These are phyloP conservation scores for Australoheros facetus DNA, from an alignment of 2,797 vertebrate species.

Conservation along the genomic window DNA sequence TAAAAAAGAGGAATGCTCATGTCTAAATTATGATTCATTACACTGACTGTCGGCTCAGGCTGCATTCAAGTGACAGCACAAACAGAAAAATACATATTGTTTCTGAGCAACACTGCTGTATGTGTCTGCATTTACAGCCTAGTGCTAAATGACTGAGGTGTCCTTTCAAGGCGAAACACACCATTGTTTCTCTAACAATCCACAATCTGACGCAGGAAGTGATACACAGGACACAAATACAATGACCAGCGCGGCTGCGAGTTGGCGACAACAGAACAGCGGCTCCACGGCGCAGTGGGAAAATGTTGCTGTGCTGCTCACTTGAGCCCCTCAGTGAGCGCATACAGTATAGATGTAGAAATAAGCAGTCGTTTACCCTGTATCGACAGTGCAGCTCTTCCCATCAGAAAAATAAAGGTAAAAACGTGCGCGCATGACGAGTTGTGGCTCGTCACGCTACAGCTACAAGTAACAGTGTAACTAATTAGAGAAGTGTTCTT, in stretches of 20 bases:
- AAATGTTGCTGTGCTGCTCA: conserved; percentile 53
- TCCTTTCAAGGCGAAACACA: conserved; percentile 69
- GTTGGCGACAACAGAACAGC: conserved; percentile 55
- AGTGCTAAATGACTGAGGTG: conserved; percentile 67
- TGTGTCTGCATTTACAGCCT: conserved; percentile 43
- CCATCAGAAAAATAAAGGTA: background rate
- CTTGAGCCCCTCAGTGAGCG: conserved; percentile 19
- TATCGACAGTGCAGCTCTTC: background rate
- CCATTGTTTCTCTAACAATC: conserved; percentile 78
- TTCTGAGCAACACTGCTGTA: conserved; percentile 10
- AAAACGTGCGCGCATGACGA: background rate
- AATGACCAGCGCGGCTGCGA: conserved; percentile 70
- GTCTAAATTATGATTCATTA: conserved; percentile 58
- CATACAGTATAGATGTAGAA: conserved; percentile 20
- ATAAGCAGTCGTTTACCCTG: background rate
- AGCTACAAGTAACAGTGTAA: background rate
- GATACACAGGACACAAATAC: conserved; percentile 76
- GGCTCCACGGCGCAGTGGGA: conserved; percentile 72
- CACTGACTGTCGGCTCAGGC: background rate
- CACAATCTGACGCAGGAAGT: conserved; percentile 75
- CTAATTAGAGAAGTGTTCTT: background rate
- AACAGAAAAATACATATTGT: conserved; percentile 56
- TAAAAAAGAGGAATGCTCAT: background rate
- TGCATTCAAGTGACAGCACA: conserved; percentile 45
- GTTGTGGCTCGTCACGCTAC: background rate